phyloP scores from a whole-genome alignment of 2,797 vertebrate genomes.

The Pteropus rufus region DNA sequence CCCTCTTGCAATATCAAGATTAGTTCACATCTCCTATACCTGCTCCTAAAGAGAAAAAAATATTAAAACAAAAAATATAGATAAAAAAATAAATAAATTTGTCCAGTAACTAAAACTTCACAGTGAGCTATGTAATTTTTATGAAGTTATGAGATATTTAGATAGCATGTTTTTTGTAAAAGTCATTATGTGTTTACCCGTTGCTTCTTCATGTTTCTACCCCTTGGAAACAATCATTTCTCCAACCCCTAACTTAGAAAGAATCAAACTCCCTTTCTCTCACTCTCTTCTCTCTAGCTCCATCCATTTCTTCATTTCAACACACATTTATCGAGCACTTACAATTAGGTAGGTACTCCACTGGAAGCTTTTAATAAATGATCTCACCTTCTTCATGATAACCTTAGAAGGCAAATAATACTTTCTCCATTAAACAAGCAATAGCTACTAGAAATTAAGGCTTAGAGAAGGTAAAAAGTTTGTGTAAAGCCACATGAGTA shows the following conservation, averaged over 20 bases:
- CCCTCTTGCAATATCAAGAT: background rate
- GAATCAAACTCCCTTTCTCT: background rate
- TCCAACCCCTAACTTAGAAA: background rate
- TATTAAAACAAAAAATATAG: background rate
- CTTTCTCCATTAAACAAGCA: background rate
- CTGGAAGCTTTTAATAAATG: background rate
- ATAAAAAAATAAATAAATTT: background rate
- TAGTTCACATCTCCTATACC: background rate
- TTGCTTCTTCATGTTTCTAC: background rate
- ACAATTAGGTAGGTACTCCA: background rate
- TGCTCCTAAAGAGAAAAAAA: background rate
- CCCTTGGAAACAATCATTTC: background rate
- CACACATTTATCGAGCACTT: background rate
- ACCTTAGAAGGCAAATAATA: background rate
- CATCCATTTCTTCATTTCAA: background rate
- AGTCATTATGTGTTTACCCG: background rate
- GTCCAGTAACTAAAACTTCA: background rate
- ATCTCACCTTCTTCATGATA: background rate
- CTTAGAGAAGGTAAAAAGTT: background rate
- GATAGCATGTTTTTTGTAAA: background rate
- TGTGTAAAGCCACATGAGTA: background rate
- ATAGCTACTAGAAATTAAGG: background rate
- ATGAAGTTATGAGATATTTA: slow-evolving; percentile 25
- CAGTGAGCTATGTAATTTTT: slow-evolving; percentile 22
- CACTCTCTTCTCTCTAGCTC: background rate